A percentile compares a stretch with the other conserved stretches of the same genome.
These are phyloP conservation scores for Calephelis nemesis DNA, from an alignment of 1,140 invertebrate species.

Conservation along the genomic window DNA sequence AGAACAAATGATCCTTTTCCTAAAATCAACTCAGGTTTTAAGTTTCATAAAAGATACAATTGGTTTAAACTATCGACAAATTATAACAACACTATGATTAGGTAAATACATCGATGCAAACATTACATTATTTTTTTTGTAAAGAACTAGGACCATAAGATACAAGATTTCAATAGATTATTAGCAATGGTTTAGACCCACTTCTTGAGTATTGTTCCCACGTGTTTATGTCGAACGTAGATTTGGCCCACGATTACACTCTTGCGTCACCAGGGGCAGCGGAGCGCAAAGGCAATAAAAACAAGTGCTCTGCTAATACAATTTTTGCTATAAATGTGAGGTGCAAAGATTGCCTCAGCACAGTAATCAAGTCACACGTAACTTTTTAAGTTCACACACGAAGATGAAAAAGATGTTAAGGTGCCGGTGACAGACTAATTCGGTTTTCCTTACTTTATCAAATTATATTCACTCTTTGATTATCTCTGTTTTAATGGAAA, in stretches of 20 bases:
- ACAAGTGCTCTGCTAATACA: slow-evolving; percentile 1
- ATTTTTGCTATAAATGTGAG: slow-evolving; percentile 10
- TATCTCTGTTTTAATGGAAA: too few species aligned
- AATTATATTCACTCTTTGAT: too few species aligned
- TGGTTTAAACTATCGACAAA: too few species aligned
- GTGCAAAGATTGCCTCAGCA: slow-evolving; percentile 1
- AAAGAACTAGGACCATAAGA: neutral
- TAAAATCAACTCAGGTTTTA: too few species aligned
- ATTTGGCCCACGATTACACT: slow-evolving; percentile 9
- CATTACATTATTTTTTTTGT: neutral
- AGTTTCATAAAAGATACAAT: too few species aligned
- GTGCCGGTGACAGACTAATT: too few species aligned
- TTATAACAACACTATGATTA: too few species aligned
- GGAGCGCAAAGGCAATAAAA: slow-evolving; percentile 1
- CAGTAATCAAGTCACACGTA: neutral
- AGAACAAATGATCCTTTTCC: too few species aligned
- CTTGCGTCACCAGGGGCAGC: slow-evolving; percentile 7
- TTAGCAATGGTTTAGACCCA: slow-evolving; percentile 7
- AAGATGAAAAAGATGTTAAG: too few species aligned
- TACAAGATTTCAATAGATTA: slow-evolving; percentile 8
- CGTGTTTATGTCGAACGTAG: slow-evolving; percentile 9
- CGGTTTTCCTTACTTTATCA: too few species aligned
- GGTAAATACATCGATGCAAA: too few species aligned
- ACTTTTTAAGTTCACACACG: neutral
- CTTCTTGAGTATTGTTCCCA: slow-evolving; percentile 7